Conservation (phyloP, 2,888 invertebrate species). For the Holacanthella duospinosa region DNA sequence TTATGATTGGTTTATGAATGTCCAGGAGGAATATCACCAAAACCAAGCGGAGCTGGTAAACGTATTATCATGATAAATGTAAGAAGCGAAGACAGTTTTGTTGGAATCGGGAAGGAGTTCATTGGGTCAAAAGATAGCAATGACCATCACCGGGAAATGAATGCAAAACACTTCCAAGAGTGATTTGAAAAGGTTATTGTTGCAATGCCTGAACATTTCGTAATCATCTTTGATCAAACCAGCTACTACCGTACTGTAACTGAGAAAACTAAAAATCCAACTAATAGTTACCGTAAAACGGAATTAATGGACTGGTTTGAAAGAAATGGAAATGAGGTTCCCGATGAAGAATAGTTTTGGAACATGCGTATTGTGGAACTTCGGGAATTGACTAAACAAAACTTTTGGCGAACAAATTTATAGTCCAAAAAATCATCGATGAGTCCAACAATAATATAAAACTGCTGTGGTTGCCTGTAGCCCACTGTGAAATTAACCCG, state of each 20-base stretch:
- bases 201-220: conserved; percentile 3
- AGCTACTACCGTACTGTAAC: neutral
- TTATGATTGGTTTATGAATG: too few relatives aligned
- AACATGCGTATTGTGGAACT: neutral
- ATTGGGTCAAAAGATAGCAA: neutral
- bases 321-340: neutral
- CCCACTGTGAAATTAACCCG: neutral
- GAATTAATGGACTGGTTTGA: conserved; percentile 7
- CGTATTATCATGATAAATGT: conserved; percentile 5
- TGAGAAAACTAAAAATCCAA: conserved; percentile 10
- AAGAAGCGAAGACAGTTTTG: conserved; percentile 6
- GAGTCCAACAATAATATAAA: neutral
- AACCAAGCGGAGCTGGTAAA: conserved; percentile 9
- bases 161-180: conserved; percentile 5
- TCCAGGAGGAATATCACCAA: conserved; percentile 5
- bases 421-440: neutral
- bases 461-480: neutral
- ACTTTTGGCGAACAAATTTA: neutral
- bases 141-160: conserved; percentile 14
- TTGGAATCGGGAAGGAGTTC: neutral
- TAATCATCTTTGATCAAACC: conserved; percentile 8
- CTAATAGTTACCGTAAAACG: neutral
- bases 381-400: neutral
- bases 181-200: conserved; percentile 6
- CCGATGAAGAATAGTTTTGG: neutral